Conservation (phyloP, 2,113 vertebrate species). For the Sclerurus mexicanus region DNA sequence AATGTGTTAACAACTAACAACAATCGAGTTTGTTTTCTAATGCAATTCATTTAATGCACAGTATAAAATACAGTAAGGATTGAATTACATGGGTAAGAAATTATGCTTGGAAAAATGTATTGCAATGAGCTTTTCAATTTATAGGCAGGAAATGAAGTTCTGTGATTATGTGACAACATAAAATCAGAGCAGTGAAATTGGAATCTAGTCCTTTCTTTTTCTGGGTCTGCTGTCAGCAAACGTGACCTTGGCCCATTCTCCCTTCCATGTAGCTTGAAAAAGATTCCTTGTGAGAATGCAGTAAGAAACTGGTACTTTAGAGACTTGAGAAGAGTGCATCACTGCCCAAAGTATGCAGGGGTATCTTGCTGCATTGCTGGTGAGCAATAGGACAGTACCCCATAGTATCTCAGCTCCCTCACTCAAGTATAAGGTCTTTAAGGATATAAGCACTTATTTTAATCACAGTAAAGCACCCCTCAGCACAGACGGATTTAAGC, state of each 20-base stretch:
- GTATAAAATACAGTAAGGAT: background rate
- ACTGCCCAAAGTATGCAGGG: background rate
- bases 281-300: background rate
- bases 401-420: background rate
- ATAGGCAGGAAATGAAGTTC: slow-evolving; percentile 18
- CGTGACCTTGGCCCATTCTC: background rate
- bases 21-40: background rate
- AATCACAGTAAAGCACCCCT: background rate
- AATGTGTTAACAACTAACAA: background rate
- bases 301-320: background rate
- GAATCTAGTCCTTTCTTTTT: background rate
- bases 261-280: background rate
- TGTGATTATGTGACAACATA: background rate
- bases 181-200: background rate
- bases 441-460: background rate
- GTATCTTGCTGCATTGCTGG: fast-evolving
- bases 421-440: background rate
- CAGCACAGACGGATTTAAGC: background rate
- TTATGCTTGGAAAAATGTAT: background rate
- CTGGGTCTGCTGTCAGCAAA: background rate
- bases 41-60: background rate
- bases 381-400: background rate
- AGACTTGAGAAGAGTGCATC: background rate
- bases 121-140: background rate
- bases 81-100: background rate